Base-by-base conservation (phyloP, 2,797 vertebrate genomes). In the Pseudochaenichthys georgianus region DNA sequence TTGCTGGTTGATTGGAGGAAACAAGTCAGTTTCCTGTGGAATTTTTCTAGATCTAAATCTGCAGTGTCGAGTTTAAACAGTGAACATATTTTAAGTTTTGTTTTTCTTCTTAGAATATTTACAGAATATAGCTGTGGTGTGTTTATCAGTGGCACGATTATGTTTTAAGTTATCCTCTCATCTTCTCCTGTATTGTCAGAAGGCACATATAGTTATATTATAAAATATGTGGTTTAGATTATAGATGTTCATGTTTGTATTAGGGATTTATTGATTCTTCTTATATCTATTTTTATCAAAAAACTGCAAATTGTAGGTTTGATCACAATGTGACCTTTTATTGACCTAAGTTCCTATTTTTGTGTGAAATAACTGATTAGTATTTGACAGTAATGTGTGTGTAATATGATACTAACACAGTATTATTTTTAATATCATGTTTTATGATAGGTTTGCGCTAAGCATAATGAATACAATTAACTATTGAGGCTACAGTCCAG, bases 261-360 rank as follows among this genome's bases (percentile, higher is more conserved):
- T 19, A 3, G 13, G 23, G 1, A 64, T 28, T 61, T 42, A 59
- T 9, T 6, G 48, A 9, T 50, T 16, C 4, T 9, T 1, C 48
- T 23, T 48, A 23, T 55, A 13, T 31, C 1, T 34, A 11, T 8
- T 19, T 1, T 47, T 2, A 51, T 38, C 3, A 45, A 19, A 38
- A 72, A 46, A 1, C 13, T 41, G 9, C 7, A 60, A 16, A 31
- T 47, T 65, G 1, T 52, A 19, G n/a, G 54, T 72, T 63, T 71
- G 7, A 54, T 54, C 4, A 47, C 48, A 73, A 38, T 65, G 12
- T 82, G 81, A 84, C 80, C 76, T 88, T 83, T 83, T 59, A 64
- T 58, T 88, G 76, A 84, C 81, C 73, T 85, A 55, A 59, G 13
- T 64, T 71, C 2, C n/a, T 65, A 41, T 38, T 52, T 41, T 19